A percentile compares a stretch with the other conserved stretches of the same genome.
These are phyloP conservation scores for Ovis aries DNA, from an alignment of 2,113 vertebrate genomes.

Conservation along the genomic window DNA sequence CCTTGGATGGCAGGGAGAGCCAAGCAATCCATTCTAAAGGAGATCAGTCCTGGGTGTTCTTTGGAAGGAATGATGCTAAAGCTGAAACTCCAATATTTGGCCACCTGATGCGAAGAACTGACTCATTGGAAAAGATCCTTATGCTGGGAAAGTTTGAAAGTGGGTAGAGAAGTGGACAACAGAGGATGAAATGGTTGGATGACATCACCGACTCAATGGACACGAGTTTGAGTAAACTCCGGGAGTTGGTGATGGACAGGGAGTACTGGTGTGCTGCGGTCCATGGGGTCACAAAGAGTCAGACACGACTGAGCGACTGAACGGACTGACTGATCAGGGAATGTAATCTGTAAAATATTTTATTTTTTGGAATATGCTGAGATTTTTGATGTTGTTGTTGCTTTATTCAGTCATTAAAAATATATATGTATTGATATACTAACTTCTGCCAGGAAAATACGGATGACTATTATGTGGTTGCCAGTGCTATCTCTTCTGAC, in stretches of 20 bases:
- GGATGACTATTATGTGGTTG: background rate
- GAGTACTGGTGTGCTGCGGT: background rate
- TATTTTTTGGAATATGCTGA: background rate
- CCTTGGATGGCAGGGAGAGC: too few relatives aligned
- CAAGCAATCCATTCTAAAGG: too few relatives aligned
- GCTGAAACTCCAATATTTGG: background rate
- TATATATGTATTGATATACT: background rate
- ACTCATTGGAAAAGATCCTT: background rate
- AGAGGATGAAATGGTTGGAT: background rate
- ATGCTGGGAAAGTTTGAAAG: background rate
- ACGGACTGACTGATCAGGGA: too few relatives aligned
- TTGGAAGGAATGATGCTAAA: background rate
- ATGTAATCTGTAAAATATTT: background rate
- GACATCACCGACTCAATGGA: too few relatives aligned
- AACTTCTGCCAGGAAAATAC: background rate
- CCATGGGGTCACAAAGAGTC: background rate
- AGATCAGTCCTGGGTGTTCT: too few relatives aligned
- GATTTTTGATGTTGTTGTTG: background rate
- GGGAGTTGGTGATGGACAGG: background rate
- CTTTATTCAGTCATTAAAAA: background rate
- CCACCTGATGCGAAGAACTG: background rate
- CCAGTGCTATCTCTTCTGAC: background rate
- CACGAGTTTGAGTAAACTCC: background rate
- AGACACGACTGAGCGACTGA: fast-evolving
- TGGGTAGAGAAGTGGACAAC: fast-evolving